Base-by-base conservation (phyloP, 2,888 invertebrate genomes). In the Rugalucina vietnamica region DNA sequence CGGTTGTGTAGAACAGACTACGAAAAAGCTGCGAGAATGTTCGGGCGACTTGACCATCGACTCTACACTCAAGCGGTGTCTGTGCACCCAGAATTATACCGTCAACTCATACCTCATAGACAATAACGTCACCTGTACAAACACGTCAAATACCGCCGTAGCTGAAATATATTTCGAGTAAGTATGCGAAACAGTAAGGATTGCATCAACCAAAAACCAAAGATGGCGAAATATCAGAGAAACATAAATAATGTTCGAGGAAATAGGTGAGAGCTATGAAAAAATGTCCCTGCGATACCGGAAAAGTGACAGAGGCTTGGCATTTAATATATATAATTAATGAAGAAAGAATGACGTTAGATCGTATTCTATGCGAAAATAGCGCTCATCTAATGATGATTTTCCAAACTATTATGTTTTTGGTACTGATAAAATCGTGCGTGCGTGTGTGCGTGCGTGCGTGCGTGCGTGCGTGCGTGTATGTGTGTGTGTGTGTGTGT, bases 121-220 rank as follows among this genome's bases (percentile, higher is more conserved):
- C 39, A 90, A 91, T 85, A 54, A 54, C n/a, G 54, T 54, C 54
- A 54, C 54, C 21, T 91, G 91, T 72, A 92, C 91, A 0, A 89
- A 89, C 29, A 81, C 85, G 0, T 32, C 82, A 0, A 87, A 84
- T 37, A 81, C 80, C 0, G 81, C 88, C n/a, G 85, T 79, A 0
- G 90, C 91, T 1, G 91, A 92, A 69, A 71, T 91, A 5, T 93
- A 76, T 81, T 93, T 93, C 78, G 88, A 91, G 93, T 93, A 84
- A 88, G 92, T 88, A 36, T 70, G 14, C 21, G 29, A 43, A n/a
- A n/a, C n/a, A n/a, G n/a, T n/a, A n/a, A n/a, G n/a, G n/a, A n/a
- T n/a, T n/a, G n/a, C n/a, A n/a, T n/a, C n/a, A n/a, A n/a, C n/a
- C n/a, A n/a, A n/a, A n/a, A n/a, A n/a, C n/a, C n/a, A n/a, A n/a